phyloP scores from a whole-genome alignment of 2,113 vertebrate genomes.

The Pseudorhombus dupliciocellatus region DNA sequence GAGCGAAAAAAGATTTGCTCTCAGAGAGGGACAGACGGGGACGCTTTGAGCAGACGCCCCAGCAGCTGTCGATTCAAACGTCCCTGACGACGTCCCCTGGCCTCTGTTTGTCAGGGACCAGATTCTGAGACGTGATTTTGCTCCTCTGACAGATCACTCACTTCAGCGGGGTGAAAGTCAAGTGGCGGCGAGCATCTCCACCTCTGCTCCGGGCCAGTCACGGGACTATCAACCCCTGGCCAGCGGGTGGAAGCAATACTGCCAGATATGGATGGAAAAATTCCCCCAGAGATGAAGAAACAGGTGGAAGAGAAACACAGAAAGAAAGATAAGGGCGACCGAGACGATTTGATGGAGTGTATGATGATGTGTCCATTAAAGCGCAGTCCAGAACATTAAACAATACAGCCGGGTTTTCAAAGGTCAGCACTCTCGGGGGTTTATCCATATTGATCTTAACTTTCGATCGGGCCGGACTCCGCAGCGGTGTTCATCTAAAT shows the following conservation, averaged over 20 bases:
- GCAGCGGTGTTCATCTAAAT: constrained; percentile 44
- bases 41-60: too few relatives aligned
- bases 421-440: constrained; percentile 63
- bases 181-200: neutral
- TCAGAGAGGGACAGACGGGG: too few relatives aligned
- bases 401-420: constrained; percentile 66
- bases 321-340: constrained; percentile 45
- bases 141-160: neutral
- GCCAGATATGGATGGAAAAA: constrained; percentile 24
- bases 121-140: neutral
- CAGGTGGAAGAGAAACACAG: constrained; percentile 8
- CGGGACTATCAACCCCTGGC: constrained; percentile 18
- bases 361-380: constrained; percentile 71
- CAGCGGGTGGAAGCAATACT: constrained; percentile 27
- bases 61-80: neutral
- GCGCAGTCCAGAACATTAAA: constrained; percentile 70
- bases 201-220: constrained; percentile 26
- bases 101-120: neutral
- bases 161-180: constrained; percentile 8
- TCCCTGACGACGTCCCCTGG: neutral
- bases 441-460: constrained; percentile 71
- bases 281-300: constrained; percentile 38
- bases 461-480: constrained; percentile 50
- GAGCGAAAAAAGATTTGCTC: neutral
- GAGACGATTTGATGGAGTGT: constrained; percentile 62